phyloP scores from a whole-genome alignment of 2,113 vertebrate genomes.

The Myotis lucifugus region DNA sequence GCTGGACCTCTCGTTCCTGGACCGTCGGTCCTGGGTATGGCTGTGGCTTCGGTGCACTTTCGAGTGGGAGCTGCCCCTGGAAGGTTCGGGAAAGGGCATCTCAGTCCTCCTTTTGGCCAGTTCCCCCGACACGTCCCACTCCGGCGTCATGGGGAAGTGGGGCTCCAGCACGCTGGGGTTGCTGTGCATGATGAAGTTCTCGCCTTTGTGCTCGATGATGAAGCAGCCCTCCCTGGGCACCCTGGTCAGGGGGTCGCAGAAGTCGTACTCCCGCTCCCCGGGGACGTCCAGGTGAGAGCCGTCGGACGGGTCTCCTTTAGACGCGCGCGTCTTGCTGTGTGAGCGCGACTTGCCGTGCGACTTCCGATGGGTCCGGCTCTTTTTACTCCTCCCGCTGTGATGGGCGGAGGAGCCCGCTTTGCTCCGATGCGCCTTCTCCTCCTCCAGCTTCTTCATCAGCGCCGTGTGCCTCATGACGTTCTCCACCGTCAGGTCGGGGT shows the following conservation, averaged over 20 bases:
- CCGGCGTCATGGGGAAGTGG: slow-evolving; percentile 96
- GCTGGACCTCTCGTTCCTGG: slow-evolving; percentile 93
- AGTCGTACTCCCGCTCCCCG: slow-evolving; percentile 93
- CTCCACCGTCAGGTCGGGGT: slow-evolving; percentile 98
- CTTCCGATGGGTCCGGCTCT: slow-evolving; percentile 94
- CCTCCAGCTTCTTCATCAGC: slow-evolving; percentile 98
- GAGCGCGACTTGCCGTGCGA: slow-evolving; percentile 94
- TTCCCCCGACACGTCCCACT: slow-evolving; percentile 98
- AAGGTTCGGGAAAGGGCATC: slow-evolving; percentile 98
- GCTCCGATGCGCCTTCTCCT: slow-evolving; percentile 95
- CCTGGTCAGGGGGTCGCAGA: slow-evolving; percentile 90
- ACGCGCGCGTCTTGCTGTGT: slow-evolving; percentile 94
- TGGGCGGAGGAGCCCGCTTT: slow-evolving; percentile 95
- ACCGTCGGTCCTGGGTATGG: slow-evolving; percentile 98
- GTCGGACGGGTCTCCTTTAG: slow-evolving; percentile 94
- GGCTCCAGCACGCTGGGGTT: slow-evolving; percentile 95
- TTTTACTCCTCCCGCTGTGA: slow-evolving; percentile 94
- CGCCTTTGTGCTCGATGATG: slow-evolving; percentile 93
- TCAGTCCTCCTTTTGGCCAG: slow-evolving; percentile 97
- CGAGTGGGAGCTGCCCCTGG: slow-evolving; percentile 93
- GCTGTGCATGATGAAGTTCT: slow-evolving; percentile 96
- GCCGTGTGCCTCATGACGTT: slow-evolving; percentile 98
- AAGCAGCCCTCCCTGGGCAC: slow-evolving; percentile 94
- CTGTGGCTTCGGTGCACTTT: slow-evolving; percentile 99
- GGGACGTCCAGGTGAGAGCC: slow-evolving; percentile 92